Percentiles rank a stretch among this genome's conserved stretches.
These are phyloP conservation scores for Polypedilum vanderplanki DNA, from an alignment of 1,140 invertebrate genomes.

Conservation along the genomic window DNA sequence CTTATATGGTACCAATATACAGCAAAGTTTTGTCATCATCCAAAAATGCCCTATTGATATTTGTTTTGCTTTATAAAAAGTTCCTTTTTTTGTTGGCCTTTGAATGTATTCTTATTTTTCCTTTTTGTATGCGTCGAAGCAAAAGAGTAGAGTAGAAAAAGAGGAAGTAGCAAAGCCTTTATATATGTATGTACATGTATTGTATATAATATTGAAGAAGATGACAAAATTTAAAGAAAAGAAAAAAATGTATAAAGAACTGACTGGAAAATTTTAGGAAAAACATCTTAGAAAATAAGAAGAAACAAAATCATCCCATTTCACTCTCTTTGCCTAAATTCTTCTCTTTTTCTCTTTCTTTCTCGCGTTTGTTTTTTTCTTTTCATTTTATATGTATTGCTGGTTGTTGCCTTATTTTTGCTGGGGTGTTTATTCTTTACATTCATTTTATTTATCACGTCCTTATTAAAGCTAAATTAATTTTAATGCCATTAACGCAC, in stretches of 20 bases:
- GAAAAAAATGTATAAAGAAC: background rate
- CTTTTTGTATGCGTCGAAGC: background rate
- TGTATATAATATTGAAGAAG: background rate
- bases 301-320: slow-evolving; percentile 8
- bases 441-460: slow-evolving; percentile 28
- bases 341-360: background rate
- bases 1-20: background rate
- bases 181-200: too few species aligned
- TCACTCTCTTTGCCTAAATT: background rate
- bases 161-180: too few species aligned
- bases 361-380: background rate
- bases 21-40: background rate
- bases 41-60: background rate
- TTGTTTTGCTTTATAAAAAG: background rate
- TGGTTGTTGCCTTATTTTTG: background rate
- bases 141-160: background rate
- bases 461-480: slow-evolving; percentile 29
- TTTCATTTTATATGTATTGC: too few species aligned
- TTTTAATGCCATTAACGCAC: slow-evolving; percentile 29
- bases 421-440: slow-evolving; percentile 26
- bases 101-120: background rate
- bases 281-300: background rate
- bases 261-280: slow-evolving; percentile 15
- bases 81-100: background rate
- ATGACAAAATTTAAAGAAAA: background rate